These are phyloP conservation scores for Ailurus styani DNA, from an alignment of 2,113 vertebrate genomes.

Conservation along the genomic window DNA sequence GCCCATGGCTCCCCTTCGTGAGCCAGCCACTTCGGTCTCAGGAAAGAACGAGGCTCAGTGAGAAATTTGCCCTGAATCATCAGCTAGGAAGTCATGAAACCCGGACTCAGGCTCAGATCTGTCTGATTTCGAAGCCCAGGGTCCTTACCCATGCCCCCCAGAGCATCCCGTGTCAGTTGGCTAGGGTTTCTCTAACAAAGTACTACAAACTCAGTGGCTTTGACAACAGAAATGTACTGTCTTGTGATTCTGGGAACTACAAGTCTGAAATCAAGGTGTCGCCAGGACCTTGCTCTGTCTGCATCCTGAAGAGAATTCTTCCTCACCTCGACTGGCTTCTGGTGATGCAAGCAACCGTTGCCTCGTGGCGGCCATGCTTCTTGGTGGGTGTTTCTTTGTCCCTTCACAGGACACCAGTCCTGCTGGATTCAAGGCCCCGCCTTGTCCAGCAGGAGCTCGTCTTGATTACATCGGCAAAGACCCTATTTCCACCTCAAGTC, in stretches of 20 bases:
- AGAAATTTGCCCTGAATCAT: neutral
- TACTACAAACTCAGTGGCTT: neutral
- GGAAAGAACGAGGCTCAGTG: neutral
- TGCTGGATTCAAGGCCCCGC: neutral
- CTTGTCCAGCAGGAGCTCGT: neutral
- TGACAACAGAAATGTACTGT: neutral
- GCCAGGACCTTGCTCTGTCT: neutral
- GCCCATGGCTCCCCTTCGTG: neutral
- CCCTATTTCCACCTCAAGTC: neutral
- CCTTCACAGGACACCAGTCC: neutral
- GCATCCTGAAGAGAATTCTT: neutral
- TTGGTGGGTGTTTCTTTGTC: neutral
- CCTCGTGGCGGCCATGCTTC: accelerated
- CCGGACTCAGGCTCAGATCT: neutral
- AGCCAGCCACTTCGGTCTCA: neutral
- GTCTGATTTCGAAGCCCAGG: neutral
- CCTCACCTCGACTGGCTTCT: neutral
- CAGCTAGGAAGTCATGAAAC: neutral
- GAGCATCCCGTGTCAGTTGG: neutral
- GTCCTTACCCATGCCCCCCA: too few relatives aligned
- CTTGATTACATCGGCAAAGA: neutral
- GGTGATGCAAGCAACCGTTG: accelerated
- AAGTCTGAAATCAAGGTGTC: neutral
- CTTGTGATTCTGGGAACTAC: neutral
- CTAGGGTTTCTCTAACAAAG: neutral